phyloP scores from a whole-genome alignment of 1,140 invertebrate species.

The Drosophila serrata region DNA sequence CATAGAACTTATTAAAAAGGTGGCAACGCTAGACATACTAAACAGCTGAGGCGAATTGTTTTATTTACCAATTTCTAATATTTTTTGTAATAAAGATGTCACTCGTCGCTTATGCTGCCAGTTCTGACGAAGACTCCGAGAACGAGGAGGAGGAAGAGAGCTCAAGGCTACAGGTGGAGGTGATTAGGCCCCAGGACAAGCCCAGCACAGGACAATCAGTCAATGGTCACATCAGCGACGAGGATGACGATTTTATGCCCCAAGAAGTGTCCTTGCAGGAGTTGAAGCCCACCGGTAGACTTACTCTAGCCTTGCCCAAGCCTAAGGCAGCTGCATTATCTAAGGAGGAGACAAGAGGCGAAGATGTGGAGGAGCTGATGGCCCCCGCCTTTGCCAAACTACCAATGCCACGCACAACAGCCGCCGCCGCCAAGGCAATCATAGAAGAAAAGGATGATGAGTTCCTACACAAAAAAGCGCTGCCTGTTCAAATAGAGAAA shows the following conservation, averaged over 20 bases:
- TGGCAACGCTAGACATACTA: constrained; percentile 4
- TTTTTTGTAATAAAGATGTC: constrained; percentile 60
- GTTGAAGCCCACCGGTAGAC: constrained; percentile 12
- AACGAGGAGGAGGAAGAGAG: constrained; percentile 56
- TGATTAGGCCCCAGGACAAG: constrained; percentile 21
- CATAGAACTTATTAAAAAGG: not conserved
- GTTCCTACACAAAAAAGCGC: constrained; percentile 87
- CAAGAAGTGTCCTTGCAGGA: constrained; percentile 64
- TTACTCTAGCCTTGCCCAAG: constrained; percentile 56
- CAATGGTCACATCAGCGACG: constrained; percentile 76
- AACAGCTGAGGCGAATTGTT: constrained; percentile 17
- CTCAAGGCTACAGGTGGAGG: constrained; percentile 19
- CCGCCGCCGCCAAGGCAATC: not conserved
- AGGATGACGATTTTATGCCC: constrained; percentile 73
- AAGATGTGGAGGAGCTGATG: constrained; percentile 43
- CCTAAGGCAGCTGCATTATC: constrained; percentile 49
- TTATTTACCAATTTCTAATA: constrained; percentile 2
- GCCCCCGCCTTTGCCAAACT: constrained; percentile 66
- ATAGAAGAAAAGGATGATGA: constrained; percentile 87
- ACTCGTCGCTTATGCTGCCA: constrained; percentile 81
- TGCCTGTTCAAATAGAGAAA: constrained; percentile 54
- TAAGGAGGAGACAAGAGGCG: not conserved
- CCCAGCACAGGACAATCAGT: constrained; percentile 10
- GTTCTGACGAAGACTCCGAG: constrained; percentile 77
- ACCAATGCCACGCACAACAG: constrained; percentile 54